Evolutionary conservation across 2,888 invertebrate genomes (phyloP), one percentile per base, ranked within the genome.

Genomic region (Drosophila putrida): DNA sequence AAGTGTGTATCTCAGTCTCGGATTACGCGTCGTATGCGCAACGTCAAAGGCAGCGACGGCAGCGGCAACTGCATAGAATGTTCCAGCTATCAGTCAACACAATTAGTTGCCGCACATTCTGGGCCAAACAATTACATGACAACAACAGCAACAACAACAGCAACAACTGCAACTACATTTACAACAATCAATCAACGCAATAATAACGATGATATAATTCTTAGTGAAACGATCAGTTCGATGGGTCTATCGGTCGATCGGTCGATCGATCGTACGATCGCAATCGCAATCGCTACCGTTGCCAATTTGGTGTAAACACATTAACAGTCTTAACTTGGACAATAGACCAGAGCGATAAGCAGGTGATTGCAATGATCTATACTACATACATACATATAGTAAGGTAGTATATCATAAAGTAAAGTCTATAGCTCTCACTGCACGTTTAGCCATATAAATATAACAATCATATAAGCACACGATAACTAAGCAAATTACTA

Each of bases 21-120:
- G 76, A 55, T 75, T 69, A 82, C 86, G 69, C 68, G 72, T 69
- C 83, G 76, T 86, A 81, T 80, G 76, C 72, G 76, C 80, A 76
- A 80, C 61, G 71, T 31, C 33, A 50, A 47, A 27, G 49, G 11
- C 49, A 49, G 15, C 13, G 27, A 51, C 27, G 44, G 10, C 31
- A 15, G 11, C 13, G 13, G 36, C 44, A 53, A 43, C 20, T 50
- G 39, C 44, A 67, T 25, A 10, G 28, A 49, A 58, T 28, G 43
- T 54, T 58, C 53, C 71, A 69, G 49, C 66, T 72, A 71, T 61
- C 66, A 63, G 69, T 51, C 53, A 70, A 64, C 43, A 35, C 49
- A 58, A 63, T 73, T 57, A 47, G 61, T 35, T 55, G 15, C 43
- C 50, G 36, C 63, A 51, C 63, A 64, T 64, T 58, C 64, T 64